These are phyloP conservation scores for Aphrocallistes beatrix DNA, from an alignment of 37 sponge, comb jelly and placozoan genomes.

Conservation along the genomic window DNA sequence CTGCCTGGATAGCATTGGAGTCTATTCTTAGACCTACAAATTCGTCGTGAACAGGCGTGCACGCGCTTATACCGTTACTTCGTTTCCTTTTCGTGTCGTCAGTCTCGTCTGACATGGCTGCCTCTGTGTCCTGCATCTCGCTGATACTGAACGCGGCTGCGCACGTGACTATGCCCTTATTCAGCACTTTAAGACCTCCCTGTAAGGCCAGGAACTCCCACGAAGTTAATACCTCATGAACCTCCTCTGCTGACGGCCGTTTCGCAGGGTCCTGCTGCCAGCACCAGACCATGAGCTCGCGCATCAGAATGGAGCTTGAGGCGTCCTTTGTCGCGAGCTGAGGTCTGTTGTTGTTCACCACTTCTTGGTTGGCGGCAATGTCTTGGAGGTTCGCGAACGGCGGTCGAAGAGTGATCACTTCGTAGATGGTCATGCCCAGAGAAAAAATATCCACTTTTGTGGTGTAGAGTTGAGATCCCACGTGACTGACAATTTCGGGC, in stretches of 20 bases:
- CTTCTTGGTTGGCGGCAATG: conserved; percentile 53
- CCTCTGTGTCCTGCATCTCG: neutral
- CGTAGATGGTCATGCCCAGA: conserved; percentile 66
- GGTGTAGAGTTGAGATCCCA: conserved; percentile 25
- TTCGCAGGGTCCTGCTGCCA: conserved; percentile 59
- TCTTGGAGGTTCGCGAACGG: conserved; percentile 44
- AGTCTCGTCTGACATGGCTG: neutral
- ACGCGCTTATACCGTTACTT: neutral
- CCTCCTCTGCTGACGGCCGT: conserved; percentile 47
- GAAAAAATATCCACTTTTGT: conserved; percentile 72
- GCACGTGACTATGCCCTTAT: neutral
- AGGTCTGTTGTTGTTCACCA: conserved; percentile 49
- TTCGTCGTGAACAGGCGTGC: neutral
- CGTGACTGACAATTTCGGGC: conserved; percentile 67
- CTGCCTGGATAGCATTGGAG: neutral
- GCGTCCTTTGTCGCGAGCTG: conserved; percentile 44
- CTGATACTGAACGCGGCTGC: neutral
- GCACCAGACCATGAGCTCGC: conserved; percentile 83
- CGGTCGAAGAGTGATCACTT: conserved; percentile 52
- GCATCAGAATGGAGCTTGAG: conserved; percentile 43
- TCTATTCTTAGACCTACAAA: neutral
- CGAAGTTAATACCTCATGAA: conserved; percentile 20
- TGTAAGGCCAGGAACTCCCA: neutral
- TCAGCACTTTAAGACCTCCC: neutral
- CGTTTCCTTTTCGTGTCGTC: neutral